Percentiles rank a stretch among this genome's conserved stretches.
Conservation (phyloP, 2,888 invertebrate species). For the Diaperis boleti region DNA sequence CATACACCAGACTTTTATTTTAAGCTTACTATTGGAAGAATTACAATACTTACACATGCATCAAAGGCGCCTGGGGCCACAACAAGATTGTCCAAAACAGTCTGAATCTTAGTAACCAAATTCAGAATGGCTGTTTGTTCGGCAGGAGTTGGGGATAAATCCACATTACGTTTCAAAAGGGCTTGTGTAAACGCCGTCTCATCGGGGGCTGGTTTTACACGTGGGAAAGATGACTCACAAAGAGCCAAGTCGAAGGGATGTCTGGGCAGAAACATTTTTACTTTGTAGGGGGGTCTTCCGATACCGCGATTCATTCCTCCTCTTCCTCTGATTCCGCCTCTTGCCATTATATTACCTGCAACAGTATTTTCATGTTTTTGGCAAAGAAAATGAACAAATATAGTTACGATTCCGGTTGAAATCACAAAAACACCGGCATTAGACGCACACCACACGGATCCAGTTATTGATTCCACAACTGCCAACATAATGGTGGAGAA, state of each 20-base stretch:
- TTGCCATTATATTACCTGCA: constrained; percentile 71
- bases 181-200: constrained; percentile 91
- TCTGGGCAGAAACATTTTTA: constrained; percentile 75
- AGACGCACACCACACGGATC: constrained; percentile 21
- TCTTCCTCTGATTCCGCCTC: constrained; percentile 78
- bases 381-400: background rate
- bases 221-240: constrained; percentile 90
- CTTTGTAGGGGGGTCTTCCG: constrained; percentile 76
- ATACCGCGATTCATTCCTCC: constrained; percentile 74
- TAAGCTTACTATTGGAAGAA: background rate
- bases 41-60: constrained; percentile 84
- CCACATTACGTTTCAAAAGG: constrained; percentile 90
- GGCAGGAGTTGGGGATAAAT: constrained; percentile 89
- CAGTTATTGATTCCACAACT: constrained; percentile 12
- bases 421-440: constrained; percentile 33
- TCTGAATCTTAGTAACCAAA: constrained; percentile 95
- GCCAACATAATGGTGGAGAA: constrained; percentile 13
- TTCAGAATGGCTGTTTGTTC: constrained; percentile 95
- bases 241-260: constrained; percentile 90
- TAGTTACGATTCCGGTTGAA: constrained; percentile 2
- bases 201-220: constrained; percentile 84
- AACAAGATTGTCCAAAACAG: constrained; percentile 92
- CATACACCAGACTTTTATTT: too few species aligned
- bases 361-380: constrained; percentile 3
- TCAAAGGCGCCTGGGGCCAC: constrained; percentile 95